These are phyloP conservation scores for Australoheros facetus DNA, from an alignment of 2,797 vertebrate species.

Conservation along the genomic window DNA sequence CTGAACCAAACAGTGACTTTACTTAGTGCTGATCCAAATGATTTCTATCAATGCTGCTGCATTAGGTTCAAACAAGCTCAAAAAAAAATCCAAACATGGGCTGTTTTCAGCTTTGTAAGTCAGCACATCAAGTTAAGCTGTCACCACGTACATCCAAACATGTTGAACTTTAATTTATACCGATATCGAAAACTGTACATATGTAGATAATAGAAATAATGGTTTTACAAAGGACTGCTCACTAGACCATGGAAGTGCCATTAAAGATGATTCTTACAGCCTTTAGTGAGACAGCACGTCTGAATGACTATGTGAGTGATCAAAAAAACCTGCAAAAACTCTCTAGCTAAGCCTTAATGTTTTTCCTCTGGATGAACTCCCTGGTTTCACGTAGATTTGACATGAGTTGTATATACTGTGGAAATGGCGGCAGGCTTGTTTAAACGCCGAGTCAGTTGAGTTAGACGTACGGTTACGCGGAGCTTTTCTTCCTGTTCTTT, in stretches of 20 bases:
- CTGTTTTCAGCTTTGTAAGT: conserved; percentile 9
- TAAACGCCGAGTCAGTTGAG: conserved; percentile 16
- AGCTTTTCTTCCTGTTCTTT: conserved; percentile 34
- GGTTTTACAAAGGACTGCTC: conserved; percentile 69
- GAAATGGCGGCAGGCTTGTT: conserved; percentile 39
- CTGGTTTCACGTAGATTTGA: conserved; percentile 52
- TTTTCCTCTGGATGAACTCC: conserved; percentile 62
- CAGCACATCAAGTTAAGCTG: conserved; percentile 21
- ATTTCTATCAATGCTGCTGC: conserved; percentile 27
- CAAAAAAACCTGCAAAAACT: conserved; percentile 62
- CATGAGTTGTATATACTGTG: conserved; percentile 57
- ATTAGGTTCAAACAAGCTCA: conserved; percentile 12
- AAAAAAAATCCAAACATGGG: background rate
- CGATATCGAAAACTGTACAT: conserved; percentile 71
- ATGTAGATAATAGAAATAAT: conserved; percentile 70
- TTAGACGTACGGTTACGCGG: conserved; percentile 21
- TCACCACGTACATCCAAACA: conserved; percentile 52
- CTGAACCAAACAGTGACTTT: conserved; percentile 50
- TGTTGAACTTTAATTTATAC: conserved; percentile 61
- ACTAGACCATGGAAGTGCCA: conserved; percentile 77
- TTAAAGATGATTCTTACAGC: conserved; percentile 71
- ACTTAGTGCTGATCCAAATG: conserved; percentile 29
- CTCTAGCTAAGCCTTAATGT: conserved; percentile 69
- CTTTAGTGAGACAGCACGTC: conserved; percentile 70
- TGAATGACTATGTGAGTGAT: conserved; percentile 65